phyloP scores from a whole-genome alignment of 2,888 invertebrate species.

The Aspidiotus rigidus region DNA sequence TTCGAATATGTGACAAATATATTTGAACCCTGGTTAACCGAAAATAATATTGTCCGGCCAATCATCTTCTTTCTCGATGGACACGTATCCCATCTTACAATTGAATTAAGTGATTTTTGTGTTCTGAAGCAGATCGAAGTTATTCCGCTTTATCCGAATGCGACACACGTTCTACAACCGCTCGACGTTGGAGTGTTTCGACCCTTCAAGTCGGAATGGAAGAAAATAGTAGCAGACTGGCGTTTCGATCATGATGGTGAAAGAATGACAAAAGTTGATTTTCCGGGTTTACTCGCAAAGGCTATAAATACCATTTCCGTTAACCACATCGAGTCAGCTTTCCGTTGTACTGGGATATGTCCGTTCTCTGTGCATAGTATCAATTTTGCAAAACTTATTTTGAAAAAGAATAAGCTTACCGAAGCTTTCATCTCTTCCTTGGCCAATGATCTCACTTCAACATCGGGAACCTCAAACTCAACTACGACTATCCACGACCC shows the following conservation, averaged over 20 bases:
- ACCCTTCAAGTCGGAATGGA: slow-evolving; percentile 37
- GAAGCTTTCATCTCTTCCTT: background rate
- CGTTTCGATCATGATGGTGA: slow-evolving; percentile 36
- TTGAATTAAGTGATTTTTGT: slow-evolving; percentile 36
- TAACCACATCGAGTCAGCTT: background rate
- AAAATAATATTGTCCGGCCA: slow-evolving; percentile 38
- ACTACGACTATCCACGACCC: background rate
- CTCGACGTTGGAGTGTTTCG: slow-evolving; percentile 38
- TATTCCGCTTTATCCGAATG: slow-evolving; percentile 37
- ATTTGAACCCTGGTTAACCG: slow-evolving; percentile 37
- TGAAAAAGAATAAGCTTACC: background rate
- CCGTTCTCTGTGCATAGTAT: background rate
- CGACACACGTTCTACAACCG: slow-evolving; percentile 38
- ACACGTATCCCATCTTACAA: slow-evolving; percentile 41
- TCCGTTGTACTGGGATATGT: background rate
- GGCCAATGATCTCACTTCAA: background rate
- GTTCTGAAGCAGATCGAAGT: slow-evolving; percentile 36
- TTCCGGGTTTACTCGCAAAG: background rate
- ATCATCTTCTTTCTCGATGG: slow-evolving; percentile 42
- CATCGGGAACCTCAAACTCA: background rate
- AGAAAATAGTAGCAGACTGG: slow-evolving; percentile 35
- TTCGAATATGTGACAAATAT: slow-evolving; percentile 37
- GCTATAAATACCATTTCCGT: background rate
- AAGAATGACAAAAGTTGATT: background rate
- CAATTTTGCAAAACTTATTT: background rate